phyloP scores from a whole-genome alignment of 1,140 invertebrate species.

The Drosophila lowei region DNA sequence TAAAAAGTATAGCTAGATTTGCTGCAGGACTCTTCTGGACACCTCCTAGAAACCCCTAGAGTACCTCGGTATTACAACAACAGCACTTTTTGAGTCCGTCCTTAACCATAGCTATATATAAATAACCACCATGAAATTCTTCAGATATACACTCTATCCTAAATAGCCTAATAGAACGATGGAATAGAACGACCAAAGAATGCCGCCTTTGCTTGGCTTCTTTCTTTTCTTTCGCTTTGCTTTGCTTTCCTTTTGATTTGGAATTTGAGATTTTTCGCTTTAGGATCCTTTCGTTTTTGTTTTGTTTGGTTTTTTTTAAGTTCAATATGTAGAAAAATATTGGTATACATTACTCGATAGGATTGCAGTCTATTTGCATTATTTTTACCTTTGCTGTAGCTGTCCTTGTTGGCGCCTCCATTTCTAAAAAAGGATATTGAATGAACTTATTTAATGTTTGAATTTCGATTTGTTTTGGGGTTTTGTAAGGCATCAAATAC shows the following conservation, averaged over 20 bases:
- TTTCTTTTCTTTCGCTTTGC: neutral
- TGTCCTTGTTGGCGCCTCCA: slow-evolving; percentile 92
- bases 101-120: too few relatives aligned
- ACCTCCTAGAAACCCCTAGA: too few relatives aligned
- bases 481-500: slow-evolving; percentile 84
- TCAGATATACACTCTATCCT: too few relatives aligned
- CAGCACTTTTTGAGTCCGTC: too few relatives aligned
- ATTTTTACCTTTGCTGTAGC: slow-evolving; percentile 94
- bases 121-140: too few relatives aligned
- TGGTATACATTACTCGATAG: slow-evolving; percentile 80
- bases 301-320: slow-evolving; percentile 36
- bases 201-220: too few relatives aligned
- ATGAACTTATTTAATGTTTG: slow-evolving; percentile 87
- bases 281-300: slow-evolving; percentile 5
- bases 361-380: slow-evolving; percentile 72
- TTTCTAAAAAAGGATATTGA: slow-evolving; percentile 92
- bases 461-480: slow-evolving; percentile 70
- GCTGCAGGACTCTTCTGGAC: too few relatives aligned
- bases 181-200: too few relatives aligned
- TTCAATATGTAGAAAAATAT: slow-evolving; percentile 75
- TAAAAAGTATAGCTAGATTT: too few relatives aligned
- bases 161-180: too few relatives aligned
- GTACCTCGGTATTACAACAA: too few relatives aligned
- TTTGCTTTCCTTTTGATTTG: slow-evolving; percentile 2
- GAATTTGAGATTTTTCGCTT: slow-evolving; percentile 2